phyloP scores from a whole-genome alignment of 2,888 invertebrate species.

The Athalia cordata region DNA sequence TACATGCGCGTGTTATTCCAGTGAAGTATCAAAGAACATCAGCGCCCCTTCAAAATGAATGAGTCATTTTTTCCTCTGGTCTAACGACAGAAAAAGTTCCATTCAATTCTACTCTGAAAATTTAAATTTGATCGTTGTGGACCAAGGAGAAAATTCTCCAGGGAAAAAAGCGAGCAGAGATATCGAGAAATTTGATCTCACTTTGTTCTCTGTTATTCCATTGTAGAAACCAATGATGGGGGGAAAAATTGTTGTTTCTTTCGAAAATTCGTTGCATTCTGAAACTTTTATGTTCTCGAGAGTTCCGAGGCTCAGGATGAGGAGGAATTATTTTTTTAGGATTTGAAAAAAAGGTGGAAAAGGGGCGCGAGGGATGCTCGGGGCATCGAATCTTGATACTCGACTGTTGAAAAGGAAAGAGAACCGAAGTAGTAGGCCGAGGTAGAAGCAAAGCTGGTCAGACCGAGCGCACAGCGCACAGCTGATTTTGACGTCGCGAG shows the following conservation, averaged over 20 bases:
- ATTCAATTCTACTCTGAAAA: background rate
- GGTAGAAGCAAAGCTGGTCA: constrained; percentile 49
- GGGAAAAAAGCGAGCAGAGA: no score
- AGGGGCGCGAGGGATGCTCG: background rate
- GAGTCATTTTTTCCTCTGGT: background rate
- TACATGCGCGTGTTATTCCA: constrained; percentile 51
- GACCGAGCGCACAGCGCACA: constrained; percentile 48
- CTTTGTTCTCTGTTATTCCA: no score
- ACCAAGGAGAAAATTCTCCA: no score
- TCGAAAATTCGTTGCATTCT: no score
- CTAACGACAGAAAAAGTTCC: background rate
- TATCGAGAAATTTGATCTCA: no score
- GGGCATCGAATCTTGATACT: constrained; percentile 38
- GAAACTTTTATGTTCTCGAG: no score
- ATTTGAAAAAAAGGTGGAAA: background rate
- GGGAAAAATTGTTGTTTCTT: no score
- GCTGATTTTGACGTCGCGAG: constrained; percentile 55
- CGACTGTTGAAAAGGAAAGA: constrained; percentile 45
- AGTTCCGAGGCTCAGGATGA: no score
- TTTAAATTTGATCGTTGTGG: no score
- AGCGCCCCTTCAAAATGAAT: constrained; percentile 37
- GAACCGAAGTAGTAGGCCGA: constrained; percentile 43
- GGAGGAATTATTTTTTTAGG: no score
- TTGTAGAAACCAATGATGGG: no score
- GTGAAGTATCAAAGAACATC: constrained; percentile 16